These are phyloP conservation scores for Conomelus anceps DNA, from an alignment of 2,888 invertebrate species.

Conservation along the genomic window DNA sequence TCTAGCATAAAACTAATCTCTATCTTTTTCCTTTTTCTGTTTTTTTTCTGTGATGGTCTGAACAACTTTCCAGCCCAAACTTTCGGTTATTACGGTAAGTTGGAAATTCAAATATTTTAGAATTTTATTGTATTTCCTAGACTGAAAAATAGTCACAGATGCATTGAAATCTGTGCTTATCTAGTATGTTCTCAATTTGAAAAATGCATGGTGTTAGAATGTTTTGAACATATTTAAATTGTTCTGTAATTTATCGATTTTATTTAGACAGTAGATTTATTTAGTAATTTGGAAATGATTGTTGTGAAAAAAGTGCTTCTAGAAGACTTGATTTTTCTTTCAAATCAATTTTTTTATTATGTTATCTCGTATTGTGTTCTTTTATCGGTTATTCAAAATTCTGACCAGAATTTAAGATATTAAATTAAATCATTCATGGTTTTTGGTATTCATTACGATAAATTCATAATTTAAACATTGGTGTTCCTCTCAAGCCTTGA, in stretches of 20 bases:
- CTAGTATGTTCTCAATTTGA: background rate
- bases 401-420: background rate
- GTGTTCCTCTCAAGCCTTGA: too few relatives aligned
- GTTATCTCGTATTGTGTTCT: background rate
- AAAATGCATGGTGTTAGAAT: background rate
- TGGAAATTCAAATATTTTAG: slow-evolving; percentile 37
- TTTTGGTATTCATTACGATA: background rate
- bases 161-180: background rate
- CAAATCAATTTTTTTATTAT: background rate
- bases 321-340: background rate
- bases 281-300: background rate
- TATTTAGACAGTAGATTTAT: background rate
- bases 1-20: slow-evolving; percentile 2
- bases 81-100: slow-evolving; percentile 99
- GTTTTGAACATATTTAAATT: background rate
- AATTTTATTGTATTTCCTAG: background rate
- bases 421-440: background rate
- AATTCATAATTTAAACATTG: too few relatives aligned
- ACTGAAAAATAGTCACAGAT: background rate
- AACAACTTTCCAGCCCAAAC: slow-evolving; percentile 69
- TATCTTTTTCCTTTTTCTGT: slow-evolving; percentile 17
- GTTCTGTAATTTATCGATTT: background rate
- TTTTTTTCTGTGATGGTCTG: slow-evolving; percentile 9
- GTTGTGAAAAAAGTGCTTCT: background rate
- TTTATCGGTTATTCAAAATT: background rate